Conservation (phyloP, 2,113 vertebrate species). For the Calypte anna region DNA sequence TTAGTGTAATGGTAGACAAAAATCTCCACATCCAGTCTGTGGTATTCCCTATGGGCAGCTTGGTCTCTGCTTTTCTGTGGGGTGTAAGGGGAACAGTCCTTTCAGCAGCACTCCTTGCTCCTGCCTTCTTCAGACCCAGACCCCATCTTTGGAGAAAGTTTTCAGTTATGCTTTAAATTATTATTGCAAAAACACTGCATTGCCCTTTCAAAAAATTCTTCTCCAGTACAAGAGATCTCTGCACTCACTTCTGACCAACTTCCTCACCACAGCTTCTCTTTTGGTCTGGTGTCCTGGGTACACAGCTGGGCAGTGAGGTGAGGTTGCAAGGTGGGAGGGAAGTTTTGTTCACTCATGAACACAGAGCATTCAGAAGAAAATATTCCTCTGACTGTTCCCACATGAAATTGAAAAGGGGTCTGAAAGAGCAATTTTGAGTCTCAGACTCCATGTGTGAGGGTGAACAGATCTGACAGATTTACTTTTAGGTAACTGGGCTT, state of each 20-base stretch:
- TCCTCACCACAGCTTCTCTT: not conserved
- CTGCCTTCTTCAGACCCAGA: not conserved
- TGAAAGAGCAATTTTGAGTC: not conserved
- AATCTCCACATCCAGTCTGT: not conserved
- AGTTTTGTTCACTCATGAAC: not conserved
- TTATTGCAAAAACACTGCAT: not conserved
- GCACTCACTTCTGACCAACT: not conserved
- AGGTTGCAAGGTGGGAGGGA: not conserved
- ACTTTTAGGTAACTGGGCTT: slow-evolving; percentile 22
- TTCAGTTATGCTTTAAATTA: not conserved
- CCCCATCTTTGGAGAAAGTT: not conserved
- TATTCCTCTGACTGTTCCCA: not conserved
- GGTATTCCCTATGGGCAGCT: not conserved
- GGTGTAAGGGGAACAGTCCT: not conserved
- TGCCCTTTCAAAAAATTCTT: not conserved
- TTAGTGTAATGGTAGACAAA: not conserved
- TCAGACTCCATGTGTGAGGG: not conserved
- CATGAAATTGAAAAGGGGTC: not conserved
- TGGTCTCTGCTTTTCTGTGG: not conserved
- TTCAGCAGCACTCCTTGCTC: not conserved
- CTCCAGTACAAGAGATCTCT: not conserved
- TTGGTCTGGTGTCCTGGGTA: not conserved
- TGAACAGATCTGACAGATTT: not conserved
- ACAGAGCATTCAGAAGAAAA: not conserved
- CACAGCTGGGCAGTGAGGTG: not conserved